These are phyloP conservation scores for Notarius quadriscutis DNA, from an alignment of 2,113 vertebrate species.

Conservation along the genomic window DNA sequence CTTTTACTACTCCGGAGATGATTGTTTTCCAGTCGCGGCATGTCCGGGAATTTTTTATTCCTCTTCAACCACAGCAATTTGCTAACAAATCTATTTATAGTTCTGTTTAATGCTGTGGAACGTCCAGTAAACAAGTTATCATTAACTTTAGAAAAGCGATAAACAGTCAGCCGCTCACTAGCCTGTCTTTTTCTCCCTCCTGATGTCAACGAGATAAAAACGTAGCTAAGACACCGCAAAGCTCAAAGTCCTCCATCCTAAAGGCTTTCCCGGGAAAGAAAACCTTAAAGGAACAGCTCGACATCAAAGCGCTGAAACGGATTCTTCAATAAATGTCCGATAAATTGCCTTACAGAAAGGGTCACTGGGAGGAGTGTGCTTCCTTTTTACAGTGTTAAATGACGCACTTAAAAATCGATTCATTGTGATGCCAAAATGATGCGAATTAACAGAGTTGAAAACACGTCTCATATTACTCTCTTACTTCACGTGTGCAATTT, in stretches of 20 bases:
- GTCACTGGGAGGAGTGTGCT: not conserved
- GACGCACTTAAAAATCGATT: not conserved
- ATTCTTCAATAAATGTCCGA: not conserved
- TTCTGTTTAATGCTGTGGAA: not conserved
- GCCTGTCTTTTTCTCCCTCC: not conserved
- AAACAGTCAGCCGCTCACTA: not conserved
- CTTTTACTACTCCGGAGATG: not conserved
- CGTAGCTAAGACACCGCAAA: not conserved
- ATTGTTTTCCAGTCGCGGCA: not conserved
- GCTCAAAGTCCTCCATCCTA: not conserved
- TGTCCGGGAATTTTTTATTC: not conserved
- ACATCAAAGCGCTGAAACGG: not conserved
- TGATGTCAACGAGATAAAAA: not conserved
- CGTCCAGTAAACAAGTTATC: not conserved
- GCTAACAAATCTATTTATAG: not conserved
- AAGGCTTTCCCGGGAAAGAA: not conserved
- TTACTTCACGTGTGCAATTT: not conserved
- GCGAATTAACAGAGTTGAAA: not conserved
- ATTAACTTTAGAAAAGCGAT: not conserved
- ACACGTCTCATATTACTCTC: not conserved
- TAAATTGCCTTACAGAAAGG: not conserved
- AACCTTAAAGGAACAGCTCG: not conserved
- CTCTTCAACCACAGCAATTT: not conserved
- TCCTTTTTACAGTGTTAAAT: not conserved
- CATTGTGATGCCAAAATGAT: not conserved